Conservation (phyloP, 1,140 invertebrate genomes). For the Monochamus saltuarius region DNA sequence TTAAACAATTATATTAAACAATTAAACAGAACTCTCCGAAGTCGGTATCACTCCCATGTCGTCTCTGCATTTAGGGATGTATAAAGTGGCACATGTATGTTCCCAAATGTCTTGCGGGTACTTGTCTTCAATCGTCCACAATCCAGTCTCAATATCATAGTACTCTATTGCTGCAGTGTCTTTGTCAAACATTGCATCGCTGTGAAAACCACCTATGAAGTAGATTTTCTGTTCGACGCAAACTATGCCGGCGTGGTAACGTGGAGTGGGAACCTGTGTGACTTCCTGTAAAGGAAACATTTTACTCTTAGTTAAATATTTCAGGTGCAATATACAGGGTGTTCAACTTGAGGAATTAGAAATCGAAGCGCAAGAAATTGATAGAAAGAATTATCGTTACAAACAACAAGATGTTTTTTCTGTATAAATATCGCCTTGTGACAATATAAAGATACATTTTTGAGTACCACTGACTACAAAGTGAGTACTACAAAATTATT, state of each 20-base stretch:
- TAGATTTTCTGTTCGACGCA: constrained; percentile 65
- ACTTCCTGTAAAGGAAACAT: constrained; percentile 42
- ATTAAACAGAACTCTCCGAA: constrained; percentile 29
- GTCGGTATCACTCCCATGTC: constrained; percentile 49
- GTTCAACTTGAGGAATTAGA: too few relatives aligned
- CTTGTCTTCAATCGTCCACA: constrained; percentile 62
- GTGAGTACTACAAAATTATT: too few relatives aligned
- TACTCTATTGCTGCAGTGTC: constrained; percentile 65
- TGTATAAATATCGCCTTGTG: too few relatives aligned
- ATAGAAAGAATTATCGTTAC: too few relatives aligned
- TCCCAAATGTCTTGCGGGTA: constrained; percentile 72
- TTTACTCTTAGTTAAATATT: background rate
- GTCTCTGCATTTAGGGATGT: constrained; percentile 63
- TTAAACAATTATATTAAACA: background rate
- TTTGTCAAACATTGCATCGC: constrained; percentile 66
- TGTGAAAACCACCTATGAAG: constrained; percentile 71
- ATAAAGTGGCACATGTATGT: constrained; percentile 65
- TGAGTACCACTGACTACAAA: too few relatives aligned
- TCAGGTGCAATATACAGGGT: too few relatives aligned
- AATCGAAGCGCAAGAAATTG: too few relatives aligned
- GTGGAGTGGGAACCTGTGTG: constrained; percentile 64
- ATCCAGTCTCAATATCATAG: constrained; percentile 61
- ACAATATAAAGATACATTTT: too few relatives aligned
- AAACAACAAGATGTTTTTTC: too few relatives aligned
- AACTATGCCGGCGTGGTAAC: constrained; percentile 70